Evolutionary conservation across 2,888 invertebrate species (phyloP), one percentile per base, ranked within the genome.

Genomic region (Drosophila villosipedis): DNA sequence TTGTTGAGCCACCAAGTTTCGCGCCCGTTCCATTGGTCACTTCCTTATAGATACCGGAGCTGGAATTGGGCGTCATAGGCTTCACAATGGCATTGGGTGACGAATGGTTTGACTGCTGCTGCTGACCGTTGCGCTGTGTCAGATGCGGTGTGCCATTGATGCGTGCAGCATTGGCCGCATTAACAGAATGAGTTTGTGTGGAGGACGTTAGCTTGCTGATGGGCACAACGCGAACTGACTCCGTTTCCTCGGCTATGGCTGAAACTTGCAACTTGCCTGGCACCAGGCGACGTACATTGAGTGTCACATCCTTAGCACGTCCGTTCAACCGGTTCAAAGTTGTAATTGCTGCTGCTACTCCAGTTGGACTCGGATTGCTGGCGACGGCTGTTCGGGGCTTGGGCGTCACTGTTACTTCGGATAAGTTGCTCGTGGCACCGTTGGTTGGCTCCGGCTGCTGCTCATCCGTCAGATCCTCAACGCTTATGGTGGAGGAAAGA

Each of bases 211-310:
- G 39, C 43, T 87, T 83, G 6, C 71, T 70, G 4, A 87, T 60
- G 19, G 84, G 81, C n/a, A 84, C 73, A 28, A 84, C 65, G 7
- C 84, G 84, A 30, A 84, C 16, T 0, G 78, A 10, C 1, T 84
- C 88, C 7, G 22, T 14, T 3, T 49, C 3, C 0, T 87, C 78
- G 19, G 53, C 10, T 2, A 57, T 69, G 35, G 43, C 7, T 16
- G n/a, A 37, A 54, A 80, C 55, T 19, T 76, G 68, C 35, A 73
- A 10, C 0, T 67, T 54, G 14, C 64, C 35, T 7, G 65, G 70
- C 37, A 78, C n/a, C 1, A 66, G 58, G 4, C 73, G 68, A 0
- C 80, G 76, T 2, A 78, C n/a, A 3, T 62, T 73, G 5, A 49
- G 2, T 0, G 75, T 62, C 39, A 60, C 31, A 0, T 87, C 82